Evolutionary conservation across 2,797 vertebrate species (phyloP).

Genomic region (Cirrhinus mrigala): DNA sequence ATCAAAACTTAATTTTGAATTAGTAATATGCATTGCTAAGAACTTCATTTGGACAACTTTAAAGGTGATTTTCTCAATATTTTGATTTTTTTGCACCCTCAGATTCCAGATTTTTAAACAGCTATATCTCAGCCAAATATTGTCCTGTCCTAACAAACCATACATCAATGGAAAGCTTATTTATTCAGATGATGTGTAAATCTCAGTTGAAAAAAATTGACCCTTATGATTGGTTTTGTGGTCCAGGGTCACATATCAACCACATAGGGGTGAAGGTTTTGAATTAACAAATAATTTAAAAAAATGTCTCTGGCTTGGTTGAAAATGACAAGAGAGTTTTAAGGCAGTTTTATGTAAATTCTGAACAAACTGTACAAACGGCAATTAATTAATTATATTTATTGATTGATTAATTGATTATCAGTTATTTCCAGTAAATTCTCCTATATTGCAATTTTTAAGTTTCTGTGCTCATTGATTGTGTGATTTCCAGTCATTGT

Average conservation of each 20-base stretch:
- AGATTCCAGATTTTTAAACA: too few species aligned
- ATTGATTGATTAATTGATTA: neutral
- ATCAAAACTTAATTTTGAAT: too few species aligned
- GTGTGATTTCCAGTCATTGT: constrained; percentile 6
- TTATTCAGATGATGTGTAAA: too few species aligned
- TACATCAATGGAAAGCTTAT: too few species aligned
- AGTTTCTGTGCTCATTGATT: neutral
- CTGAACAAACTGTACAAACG: neutral
- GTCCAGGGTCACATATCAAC: neutral
- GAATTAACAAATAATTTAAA: neutral
- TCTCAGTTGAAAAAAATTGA: too few species aligned
- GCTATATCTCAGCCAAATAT: too few species aligned
- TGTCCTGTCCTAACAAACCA: too few species aligned
- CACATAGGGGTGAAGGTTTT: neutral
- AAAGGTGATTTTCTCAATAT: too few species aligned
- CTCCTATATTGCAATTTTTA: neutral
- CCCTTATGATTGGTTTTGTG: too few species aligned
- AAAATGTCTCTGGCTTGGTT: neutral
- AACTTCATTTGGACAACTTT: too few species aligned
- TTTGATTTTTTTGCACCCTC: too few species aligned
- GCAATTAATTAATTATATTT: neutral
- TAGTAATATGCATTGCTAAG: too few species aligned
- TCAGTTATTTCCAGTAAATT: neutral
- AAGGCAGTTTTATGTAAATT: neutral
- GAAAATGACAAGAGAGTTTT: neutral